A percentile compares a stretch with the other conserved stretches of the same genome.
Conservation (phyloP, 2,113 vertebrate genomes). For the Gorsachius goisagi region DNA sequence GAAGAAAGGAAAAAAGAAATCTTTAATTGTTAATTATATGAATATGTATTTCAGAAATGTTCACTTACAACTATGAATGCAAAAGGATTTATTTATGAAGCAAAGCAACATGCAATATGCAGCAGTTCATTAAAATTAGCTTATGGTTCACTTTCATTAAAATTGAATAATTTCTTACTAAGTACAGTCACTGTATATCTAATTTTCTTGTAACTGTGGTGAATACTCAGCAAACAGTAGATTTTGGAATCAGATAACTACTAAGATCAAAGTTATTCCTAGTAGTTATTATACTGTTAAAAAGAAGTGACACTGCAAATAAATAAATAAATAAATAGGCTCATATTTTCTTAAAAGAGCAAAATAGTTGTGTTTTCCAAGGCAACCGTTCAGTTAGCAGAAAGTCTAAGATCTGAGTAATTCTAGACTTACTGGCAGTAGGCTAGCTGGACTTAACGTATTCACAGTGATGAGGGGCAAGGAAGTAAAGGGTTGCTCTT, state of each 20-base stretch:
- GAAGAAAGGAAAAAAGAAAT: not conserved
- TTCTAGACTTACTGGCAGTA: not conserved
- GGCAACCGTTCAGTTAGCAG: not conserved
- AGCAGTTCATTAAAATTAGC: constrained; percentile 33
- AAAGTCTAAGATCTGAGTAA: not conserved
- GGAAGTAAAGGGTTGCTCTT: not conserved
- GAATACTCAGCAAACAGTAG: not conserved
- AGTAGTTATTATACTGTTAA: not conserved
- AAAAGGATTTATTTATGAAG: constrained; percentile 62
- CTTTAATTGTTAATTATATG: constrained; percentile 53
- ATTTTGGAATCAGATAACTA: not conserved
- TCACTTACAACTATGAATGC: constrained; percentile 20
- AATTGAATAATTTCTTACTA: constrained; percentile 28
- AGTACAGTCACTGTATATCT: not conserved
- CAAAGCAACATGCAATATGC: constrained; percentile 36
- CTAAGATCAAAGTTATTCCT: constrained; percentile 31
- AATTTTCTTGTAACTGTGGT: not conserved
- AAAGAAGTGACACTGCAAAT: not conserved
- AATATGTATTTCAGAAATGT: constrained; percentile 33
- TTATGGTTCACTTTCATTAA: constrained; percentile 36
- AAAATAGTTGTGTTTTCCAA: not conserved
- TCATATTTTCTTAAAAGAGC: not conserved
- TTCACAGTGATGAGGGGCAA: not conserved
- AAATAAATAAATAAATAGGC: constrained; percentile 13
- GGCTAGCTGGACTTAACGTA: not conserved